Evolutionary conservation across 53 echinoderm and acorn worm species (phyloP), one percentile per base, ranked within the genome.

Genomic region (Crossaster papposus): DNA sequence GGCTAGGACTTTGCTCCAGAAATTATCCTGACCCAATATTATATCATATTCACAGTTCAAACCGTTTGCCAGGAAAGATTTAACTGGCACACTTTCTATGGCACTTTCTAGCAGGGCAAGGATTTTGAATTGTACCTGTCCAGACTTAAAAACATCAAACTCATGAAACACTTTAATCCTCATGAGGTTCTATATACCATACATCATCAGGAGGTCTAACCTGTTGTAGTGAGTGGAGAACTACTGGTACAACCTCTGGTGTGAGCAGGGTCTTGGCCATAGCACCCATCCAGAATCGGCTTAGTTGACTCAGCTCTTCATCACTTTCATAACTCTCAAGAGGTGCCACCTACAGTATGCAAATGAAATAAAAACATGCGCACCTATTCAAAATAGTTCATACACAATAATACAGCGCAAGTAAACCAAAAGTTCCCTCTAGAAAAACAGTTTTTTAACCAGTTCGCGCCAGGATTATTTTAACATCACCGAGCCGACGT

Each of bases 281-380:
- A 24, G 90, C 94, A 17, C 93, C 95, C 86, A 95, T 72, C 30
- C 94, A 95, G 70, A 92, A 33, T 62, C 88, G 82, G 2, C 93
- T 92, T 34, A 94, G 94, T 54, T 81, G 82, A 64, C 93, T 83
- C 68, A 97, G 51, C 90, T 95, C 97, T 50, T 97, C 97, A 38
- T 97, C 97, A 68, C 94, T 92, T 62, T 97, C 97, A 89, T 91
- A 95, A 53, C 91, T 95, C 79, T 97, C 97, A n/a, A 97, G 83
- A 26, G 97, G 97, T 30, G 93, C 94, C n/a, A 97, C 77, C 97
- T 97, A 72, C 1, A 79, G 14, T 70, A 83, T 5, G 50, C 70
- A 73, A 71, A 13, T 54, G 32, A 36, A 28, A 34, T 36, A 2
- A 32, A 10, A 33, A 33, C 18, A 74, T 3, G 14, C 3, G 5